These are phyloP conservation scores for Trichomalopsis sarcophagae DNA, from an alignment of 1,140 invertebrate genomes.

Conservation along the genomic window DNA sequence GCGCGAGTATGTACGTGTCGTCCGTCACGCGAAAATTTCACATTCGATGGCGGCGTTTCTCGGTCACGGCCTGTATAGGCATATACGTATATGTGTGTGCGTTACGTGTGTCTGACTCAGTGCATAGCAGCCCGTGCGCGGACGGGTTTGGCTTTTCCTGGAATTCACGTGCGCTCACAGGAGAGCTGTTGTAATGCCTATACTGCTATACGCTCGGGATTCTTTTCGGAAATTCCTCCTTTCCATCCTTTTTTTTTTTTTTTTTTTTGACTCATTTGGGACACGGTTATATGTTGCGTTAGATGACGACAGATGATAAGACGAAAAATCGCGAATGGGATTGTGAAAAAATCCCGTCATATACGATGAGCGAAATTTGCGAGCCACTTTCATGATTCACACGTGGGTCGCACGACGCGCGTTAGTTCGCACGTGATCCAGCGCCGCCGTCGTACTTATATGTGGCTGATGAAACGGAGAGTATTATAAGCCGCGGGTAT, in stretches of 20 bases:
- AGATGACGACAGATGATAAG: no score
- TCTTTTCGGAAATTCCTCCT: neutral
- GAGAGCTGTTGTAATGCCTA: neutral
- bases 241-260: neutral
- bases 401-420: neutral
- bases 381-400: slow-evolving; percentile 1
- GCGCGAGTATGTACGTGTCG: neutral
- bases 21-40: slow-evolving; percentile 16
- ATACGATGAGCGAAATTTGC: neutral
- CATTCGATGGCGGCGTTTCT: neutral
- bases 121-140: neutral
- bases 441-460: neutral
- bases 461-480: slow-evolving; percentile 25
- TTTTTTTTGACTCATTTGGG: neutral
- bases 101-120: neutral
- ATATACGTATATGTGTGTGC: neutral
- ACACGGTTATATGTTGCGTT: no score
- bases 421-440: slow-evolving; percentile 30
- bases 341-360: neutral
- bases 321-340: no score
- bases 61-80: slow-evolving; percentile 17
- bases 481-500: neutral
- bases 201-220: neutral
- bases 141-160: neutral
- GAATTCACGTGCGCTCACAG: neutral